Evolutionary conservation across 92 coral and sea anemone species (phyloP), one percentile per base, ranked within the genome.

Genomic region (Paramuricea clavata): DNA sequence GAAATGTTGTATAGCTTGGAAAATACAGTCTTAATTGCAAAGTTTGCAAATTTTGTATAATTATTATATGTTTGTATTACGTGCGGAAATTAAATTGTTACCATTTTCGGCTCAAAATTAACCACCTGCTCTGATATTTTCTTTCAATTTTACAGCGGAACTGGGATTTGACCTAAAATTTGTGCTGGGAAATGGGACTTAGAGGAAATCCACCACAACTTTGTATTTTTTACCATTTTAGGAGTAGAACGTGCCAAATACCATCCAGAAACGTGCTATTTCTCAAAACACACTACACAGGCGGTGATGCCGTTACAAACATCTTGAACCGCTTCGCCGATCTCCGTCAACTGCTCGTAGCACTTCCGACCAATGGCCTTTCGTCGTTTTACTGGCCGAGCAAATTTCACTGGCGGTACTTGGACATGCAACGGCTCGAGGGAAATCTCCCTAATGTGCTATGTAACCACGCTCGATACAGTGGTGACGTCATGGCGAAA

Each of bases 381-480:
- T 96, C 99, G 57, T 93, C 99, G 34, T 94, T 94, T 78, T 93
- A 93, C 74, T 96, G 99, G 99, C 99, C 99, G 10, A 89, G 93
- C 34, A 92, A 93, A 82, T 96, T 96, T 77, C 90, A 93, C 81
- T 96, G 99, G 99, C 91, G 94, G 67, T 93, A 93, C 47, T 89
- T 96, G 22, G 99, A 96, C 86, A 70, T 96, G 33, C 82, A 82
- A 89, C 81, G 95, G 13, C 86, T 94, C 11, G 95, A 93, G 41
- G 99, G 99, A 8, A 81, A 87, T 65, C 87, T 96, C 27, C 99
- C 99, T 69, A 93, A 94, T 81, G 89, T 96, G 59, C 93, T 94
- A 61, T 85, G 94, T 85, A 93, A 93, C 69, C 94, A 96, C 81
- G 95, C 99, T 16, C 93, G 99, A 5, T 93, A 87, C 72, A 93